phyloP scores from a whole-genome alignment of 2,797 vertebrate genomes.

The Champsocephalus esox region DNA sequence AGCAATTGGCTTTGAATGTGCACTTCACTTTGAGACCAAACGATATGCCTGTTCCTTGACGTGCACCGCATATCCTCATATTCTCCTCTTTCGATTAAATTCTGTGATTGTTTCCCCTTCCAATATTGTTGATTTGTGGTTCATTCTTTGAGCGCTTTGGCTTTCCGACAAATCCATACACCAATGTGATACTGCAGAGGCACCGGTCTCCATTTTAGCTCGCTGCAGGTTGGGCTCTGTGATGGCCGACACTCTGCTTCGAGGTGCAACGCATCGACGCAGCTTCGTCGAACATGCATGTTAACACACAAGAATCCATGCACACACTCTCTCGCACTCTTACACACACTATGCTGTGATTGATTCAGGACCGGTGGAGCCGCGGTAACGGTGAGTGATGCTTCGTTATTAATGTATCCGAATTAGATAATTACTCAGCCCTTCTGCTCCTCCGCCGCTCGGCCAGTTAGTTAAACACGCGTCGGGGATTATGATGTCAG shows the following conservation, averaged over 20 bases:
- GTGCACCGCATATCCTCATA: constrained; percentile 43
- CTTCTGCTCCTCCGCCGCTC: constrained; percentile 67
- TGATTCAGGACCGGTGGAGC: constrained; percentile 66
- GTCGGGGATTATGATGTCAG: constrained; percentile 83
- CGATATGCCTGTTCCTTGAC: constrained; percentile 29
- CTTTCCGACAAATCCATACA: constrained; percentile 46
- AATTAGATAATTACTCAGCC: constrained; percentile 83
- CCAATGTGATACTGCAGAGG: constrained; percentile 11
- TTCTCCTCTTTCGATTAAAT: constrained; percentile 53
- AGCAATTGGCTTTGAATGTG: constrained; percentile 66
- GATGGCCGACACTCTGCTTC: constrained; percentile 74
- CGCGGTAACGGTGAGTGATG: constrained; percentile 68
- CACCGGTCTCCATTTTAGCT: constrained; percentile 77
- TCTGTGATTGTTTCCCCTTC: constrained; percentile 67
- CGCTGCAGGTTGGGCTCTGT: constrained; percentile 57
- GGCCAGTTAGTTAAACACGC: constrained; percentile 83
- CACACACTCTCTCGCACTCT: neutral
- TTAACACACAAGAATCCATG: constrained; percentile 14
- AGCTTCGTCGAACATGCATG: constrained; percentile 9
- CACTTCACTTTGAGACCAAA: constrained; percentile 56
- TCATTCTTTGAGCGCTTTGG: constrained; percentile 44
- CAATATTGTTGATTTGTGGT: constrained; percentile 62
- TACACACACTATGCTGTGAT: constrained; percentile 57
- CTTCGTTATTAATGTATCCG: constrained; percentile 77
- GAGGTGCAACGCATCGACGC: constrained; percentile 34